Evolutionary conservation across 1,140 invertebrate species (phyloP), one percentile per base, ranked within the genome.

Genomic region (Calycopis cecrops): DNA sequence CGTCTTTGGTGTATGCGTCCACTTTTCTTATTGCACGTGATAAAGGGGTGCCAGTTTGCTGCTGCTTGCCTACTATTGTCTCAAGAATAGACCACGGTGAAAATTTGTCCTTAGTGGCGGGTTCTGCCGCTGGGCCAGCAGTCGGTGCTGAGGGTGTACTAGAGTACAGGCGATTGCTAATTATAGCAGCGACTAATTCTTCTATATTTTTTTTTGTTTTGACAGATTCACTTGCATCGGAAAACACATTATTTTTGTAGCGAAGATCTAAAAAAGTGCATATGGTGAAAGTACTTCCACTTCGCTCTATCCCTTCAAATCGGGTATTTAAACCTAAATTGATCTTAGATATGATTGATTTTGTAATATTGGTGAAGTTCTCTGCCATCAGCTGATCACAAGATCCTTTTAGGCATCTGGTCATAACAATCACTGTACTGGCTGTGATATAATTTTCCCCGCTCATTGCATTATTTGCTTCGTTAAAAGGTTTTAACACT

Each of bases 21-120:
- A 63, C 35, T 37, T 63, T 57, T 34, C 59, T 63, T 35, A 60
- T 57, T 3, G 35, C n/a, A 52, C 34, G n/a, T 52, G n/a, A 33
- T 10, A 52, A 18, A 7, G 49, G 34, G 14, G 49, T 35, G 2
- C 49, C 21, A n/a, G 7, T 17, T 9, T 21, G 18, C 21, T 50
- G 28, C 34, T 50, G 10, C 33, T 34, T 34, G 11, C 33, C 21
- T 50, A 50, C 48, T 34, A 50, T n/a, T 34, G 21, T 35, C 3
- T 11, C 28, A 1, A 50, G 28, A 40, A 40, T 40, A 40, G 37
- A 40, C 37, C 37, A 40, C 10, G 37, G 37, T 8, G 37, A 40
- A 40, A 40, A 40, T 40, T 3, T 40, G 4, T 40, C 37, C 37
- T 11, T 40, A 14, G 10, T 40, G 37, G 10, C 37, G 37, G 7